A percentile compares a stretch with the other conserved stretches of the same genome.
phyloP scores from a whole-genome alignment of 1,140 invertebrate genomes.

The Delia radicum region DNA sequence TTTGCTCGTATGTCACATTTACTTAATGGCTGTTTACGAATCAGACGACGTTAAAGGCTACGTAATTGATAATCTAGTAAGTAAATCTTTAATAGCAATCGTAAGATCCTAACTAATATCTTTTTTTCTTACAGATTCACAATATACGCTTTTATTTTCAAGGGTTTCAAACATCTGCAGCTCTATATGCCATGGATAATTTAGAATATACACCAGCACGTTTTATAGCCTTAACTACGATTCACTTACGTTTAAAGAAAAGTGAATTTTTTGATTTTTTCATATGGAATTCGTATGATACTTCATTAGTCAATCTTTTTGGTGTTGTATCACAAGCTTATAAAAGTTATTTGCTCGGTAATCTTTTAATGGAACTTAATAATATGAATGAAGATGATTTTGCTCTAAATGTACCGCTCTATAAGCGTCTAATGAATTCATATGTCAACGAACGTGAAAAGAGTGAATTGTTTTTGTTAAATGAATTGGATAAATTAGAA shows the following conservation, averaged over 20 bases:
- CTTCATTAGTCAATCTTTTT: slow-evolving; percentile 38
- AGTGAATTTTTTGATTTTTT: slow-evolving; percentile 45
- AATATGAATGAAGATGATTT: slow-evolving; percentile 46
- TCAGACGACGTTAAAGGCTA: slow-evolving; percentile 46
- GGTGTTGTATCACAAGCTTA: slow-evolving; percentile 48
- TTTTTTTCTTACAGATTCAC: slow-evolving; percentile 37
- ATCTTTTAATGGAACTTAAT: slow-evolving; percentile 46
- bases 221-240: slow-evolving; percentile 45
- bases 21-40: slow-evolving; percentile 43
- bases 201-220: slow-evolving; percentile 43
- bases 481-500: slow-evolving; percentile 43
- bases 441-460: slow-evolving; percentile 44
- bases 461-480: slow-evolving; percentile 41
- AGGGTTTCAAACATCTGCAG: slow-evolving; percentile 30
- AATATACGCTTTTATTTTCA: slow-evolving; percentile 48
- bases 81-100: neutral
- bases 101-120: neutral
- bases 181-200: slow-evolving; percentile 7
- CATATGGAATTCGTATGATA: slow-evolving; percentile 38
- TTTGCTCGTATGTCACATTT: slow-evolving; percentile 41
- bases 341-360: slow-evolving; percentile 47
- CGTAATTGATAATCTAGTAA: slow-evolving; percentile 47
- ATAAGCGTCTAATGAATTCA: slow-evolving; percentile 39
- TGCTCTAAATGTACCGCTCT: slow-evolving; percentile 33
- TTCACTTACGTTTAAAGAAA: slow-evolving; percentile 36